phyloP scores from a whole-genome alignment of 2,888 invertebrate genomes.

The Idaea straminata region DNA sequence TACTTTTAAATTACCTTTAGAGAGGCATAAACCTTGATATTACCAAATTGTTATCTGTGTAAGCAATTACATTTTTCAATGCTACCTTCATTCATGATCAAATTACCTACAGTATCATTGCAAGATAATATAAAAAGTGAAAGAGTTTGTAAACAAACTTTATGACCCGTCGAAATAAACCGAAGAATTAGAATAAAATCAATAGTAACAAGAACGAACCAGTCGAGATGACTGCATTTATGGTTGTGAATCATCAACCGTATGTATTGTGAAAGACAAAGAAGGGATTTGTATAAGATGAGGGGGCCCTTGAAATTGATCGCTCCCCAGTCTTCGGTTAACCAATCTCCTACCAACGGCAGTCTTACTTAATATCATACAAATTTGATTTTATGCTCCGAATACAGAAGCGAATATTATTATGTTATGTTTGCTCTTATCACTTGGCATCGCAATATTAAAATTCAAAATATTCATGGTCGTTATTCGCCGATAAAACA shows the following conservation, averaged over 20 bases:
- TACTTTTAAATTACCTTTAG: constrained; percentile 4
- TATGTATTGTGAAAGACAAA: constrained; percentile 74
- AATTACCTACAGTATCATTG: not conserved
- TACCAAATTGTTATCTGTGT: not conserved
- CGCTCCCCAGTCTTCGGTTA: constrained; percentile 74
- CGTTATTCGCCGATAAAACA: constrained; percentile 31
- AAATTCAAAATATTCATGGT: not conserved
- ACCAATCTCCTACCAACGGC: constrained; percentile 59
- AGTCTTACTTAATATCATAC: constrained; percentile 66
- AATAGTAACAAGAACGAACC: constrained; percentile 20
- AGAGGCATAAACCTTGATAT: not conserved
- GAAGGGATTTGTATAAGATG: constrained; percentile 75
- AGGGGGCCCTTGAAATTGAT: constrained; percentile 77
- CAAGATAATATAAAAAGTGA: not conserved
- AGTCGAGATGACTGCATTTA: constrained; percentile 34
- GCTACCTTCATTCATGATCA: not conserved
- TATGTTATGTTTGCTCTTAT: not conserved
- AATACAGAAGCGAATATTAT: not conserved
- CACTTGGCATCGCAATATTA: not conserved
- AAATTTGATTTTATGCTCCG: constrained; percentile 67
- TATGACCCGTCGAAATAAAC: constrained; percentile 2
- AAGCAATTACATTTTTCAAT: constrained; percentile 5
- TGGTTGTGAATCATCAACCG: constrained; percentile 67
- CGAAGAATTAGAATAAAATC: constrained; percentile 11
- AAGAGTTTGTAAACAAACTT: not conserved